Base-by-base conservation (phyloP, 2,113 vertebrate species). In the Vimba vimba region DNA sequence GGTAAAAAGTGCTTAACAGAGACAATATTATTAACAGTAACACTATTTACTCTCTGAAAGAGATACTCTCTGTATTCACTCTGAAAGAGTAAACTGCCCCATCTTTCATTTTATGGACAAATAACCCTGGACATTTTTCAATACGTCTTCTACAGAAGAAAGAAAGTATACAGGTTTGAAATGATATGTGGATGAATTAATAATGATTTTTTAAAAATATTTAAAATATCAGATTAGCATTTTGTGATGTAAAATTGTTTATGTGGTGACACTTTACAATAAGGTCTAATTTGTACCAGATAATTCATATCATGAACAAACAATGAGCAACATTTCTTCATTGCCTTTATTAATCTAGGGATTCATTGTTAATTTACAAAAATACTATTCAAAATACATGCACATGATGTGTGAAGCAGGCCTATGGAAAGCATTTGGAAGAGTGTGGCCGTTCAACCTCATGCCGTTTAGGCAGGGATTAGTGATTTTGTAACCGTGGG, bases 11-110 rank as follows among this genome's bases (percentile, higher is more conserved):
- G 50, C 36, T 64, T 55, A 88, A 76, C 19, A 12, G 36, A 43
- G 50, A 59, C 82, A 69, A 83, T 84, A 39, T 79, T 83, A 82
- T 68, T 33, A 82, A 68, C 62, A 15, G 60, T 10, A 68, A 50
- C 50, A 79, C 80, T 74, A 82, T 86, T 88, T 79, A 86, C 80
- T 64, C 36, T 43, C 30, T 27, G 2, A 45, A 39, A 62, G 74
- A 79, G n/a, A 4, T 33, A 33, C 33, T 33, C 33, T 33, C 33
- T 33, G 33, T 73, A 82, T 86, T 88, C 73, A 86, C 80, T 55
- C 36, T 43, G 2, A 45, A 39, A 62, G 74, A 79, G n/a, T 33
- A 33, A 50, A 50, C 13, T 4, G 39, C 25, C 39, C 30, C 33
- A 78, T 23, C 19, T 17, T 30, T 33, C 64, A 33, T 17, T 66